Percentiles rank a stretch among this genome's conserved stretches.
These are phyloP conservation scores for Epirrhoe tristata DNA, from an alignment of 2,888 invertebrate genomes.

Conservation along the genomic window DNA sequence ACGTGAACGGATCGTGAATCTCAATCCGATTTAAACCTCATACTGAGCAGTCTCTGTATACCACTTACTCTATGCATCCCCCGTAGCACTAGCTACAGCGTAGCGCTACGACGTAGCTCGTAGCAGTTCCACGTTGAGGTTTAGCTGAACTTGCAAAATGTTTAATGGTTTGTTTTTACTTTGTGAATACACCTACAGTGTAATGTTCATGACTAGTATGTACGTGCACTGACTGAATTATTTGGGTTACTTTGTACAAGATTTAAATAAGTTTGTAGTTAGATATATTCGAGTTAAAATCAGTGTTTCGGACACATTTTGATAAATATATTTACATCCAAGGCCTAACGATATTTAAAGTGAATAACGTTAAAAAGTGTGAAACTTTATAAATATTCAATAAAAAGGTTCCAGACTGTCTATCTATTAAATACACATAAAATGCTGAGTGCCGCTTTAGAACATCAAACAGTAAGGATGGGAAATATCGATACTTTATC, in stretches of 20 bases:
- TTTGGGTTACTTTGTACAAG: background rate
- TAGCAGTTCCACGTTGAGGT: conserved; percentile 21
- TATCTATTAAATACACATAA: conserved; percentile 24
- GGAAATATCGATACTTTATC: conserved; percentile 41
- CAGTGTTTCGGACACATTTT: background rate
- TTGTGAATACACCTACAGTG: conserved; percentile 10
- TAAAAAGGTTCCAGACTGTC: conserved; percentile 20
- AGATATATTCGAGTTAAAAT: background rate
- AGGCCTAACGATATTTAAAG: no score
- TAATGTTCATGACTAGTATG: background rate
- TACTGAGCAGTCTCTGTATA: conserved; percentile 4
- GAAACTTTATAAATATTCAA: conserved; percentile 8
- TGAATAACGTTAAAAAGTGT: background rate
- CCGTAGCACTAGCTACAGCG: conserved; percentile 20
- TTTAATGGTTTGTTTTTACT: conserved; percentile 33
- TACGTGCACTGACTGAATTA: background rate
- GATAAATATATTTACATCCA: no score
- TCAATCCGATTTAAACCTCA: no score
- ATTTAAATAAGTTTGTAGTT: background rate
- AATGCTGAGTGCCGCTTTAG: conserved; percentile 8
- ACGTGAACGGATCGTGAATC: no score
- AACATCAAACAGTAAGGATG: conserved; percentile 16
- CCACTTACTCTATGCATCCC: conserved; percentile 9
- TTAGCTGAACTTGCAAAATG: conserved; percentile 27
- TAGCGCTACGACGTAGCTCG: conserved; percentile 22